Evolutionary conservation across 2,113 vertebrate species (phyloP).

Genomic region (Diphyllodes magnificus): DNA sequence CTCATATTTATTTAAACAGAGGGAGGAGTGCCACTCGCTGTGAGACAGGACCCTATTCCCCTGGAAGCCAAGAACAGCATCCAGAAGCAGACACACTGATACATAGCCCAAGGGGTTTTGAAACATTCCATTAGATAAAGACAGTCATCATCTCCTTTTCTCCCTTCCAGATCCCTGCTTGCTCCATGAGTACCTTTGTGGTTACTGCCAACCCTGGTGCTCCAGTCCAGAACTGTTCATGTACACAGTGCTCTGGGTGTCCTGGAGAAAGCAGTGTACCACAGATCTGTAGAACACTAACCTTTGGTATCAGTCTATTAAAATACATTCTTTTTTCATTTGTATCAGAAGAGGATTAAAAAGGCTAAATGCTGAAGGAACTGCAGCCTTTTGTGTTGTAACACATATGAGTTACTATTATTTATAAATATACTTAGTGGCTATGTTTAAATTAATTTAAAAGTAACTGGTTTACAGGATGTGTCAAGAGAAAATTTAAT

Average conservation of each 20-base stretch:
- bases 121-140: neutral
- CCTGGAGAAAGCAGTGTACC: neutral
- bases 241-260: no score
- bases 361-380: neutral
- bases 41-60: neutral
- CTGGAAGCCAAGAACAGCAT: neutral
- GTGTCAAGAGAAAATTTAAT: neutral
- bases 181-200: neutral
- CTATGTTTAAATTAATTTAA: neutral
- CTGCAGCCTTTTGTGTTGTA: neutral
- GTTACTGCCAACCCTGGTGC: neutral
- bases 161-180: neutral
- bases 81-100: neutral
- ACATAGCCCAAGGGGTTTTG: neutral
- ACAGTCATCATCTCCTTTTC: neutral
- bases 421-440: neutral
- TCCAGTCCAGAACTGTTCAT: neutral
- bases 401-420: neutral
- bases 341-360: neutral
- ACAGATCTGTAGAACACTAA: neutral
- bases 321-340: neutral
- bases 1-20: neutral
- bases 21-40: neutral
- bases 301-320: neutral
- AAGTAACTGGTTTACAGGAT: neutral